These are phyloP conservation scores for Scotopteryx bipunctaria DNA, from an alignment of 2,888 invertebrate genomes.

Conservation along the genomic window DNA sequence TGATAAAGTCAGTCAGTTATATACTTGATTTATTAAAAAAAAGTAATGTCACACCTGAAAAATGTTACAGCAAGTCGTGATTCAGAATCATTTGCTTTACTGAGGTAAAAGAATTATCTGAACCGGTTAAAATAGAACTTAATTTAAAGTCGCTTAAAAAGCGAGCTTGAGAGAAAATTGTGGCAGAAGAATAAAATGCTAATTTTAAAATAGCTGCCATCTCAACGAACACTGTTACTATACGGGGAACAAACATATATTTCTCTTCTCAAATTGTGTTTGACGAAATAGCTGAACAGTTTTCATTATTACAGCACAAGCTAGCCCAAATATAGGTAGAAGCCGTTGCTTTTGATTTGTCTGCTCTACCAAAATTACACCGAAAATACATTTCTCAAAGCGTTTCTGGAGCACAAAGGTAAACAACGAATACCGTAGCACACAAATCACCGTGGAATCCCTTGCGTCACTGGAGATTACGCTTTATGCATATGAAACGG, in stretches of 20 bases:
- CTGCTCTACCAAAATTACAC: conserved; percentile 24
- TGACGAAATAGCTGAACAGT: background rate
- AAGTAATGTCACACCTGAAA: no score
- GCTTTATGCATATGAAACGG: conserved; percentile 14
- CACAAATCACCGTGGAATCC: conserved; percentile 35
- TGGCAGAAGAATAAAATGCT: no score
- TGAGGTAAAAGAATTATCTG: no score
- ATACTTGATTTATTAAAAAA: no score
- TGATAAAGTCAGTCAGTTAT: no score
- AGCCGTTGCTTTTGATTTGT: conserved; percentile 14
- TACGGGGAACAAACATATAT: background rate
- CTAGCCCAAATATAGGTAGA: conserved; percentile 3
- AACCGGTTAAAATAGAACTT: no score
- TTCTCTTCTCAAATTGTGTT: background rate
- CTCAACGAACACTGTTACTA: no score
- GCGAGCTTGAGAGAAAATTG: no score
- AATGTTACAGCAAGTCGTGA: no score
- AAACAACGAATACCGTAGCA: conserved; percentile 29
- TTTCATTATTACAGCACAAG: conserved; percentile 4
- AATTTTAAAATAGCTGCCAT: no score
- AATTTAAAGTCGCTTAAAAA: no score
- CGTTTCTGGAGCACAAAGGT: conserved; percentile 35
- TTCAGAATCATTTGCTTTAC: no score
- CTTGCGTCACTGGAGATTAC: conserved; percentile 30
- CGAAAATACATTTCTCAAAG: conserved; percentile 28